These are phyloP conservation scores for Apodemus sylvaticus DNA, from an alignment of 2,113 vertebrate species.

Conservation along the genomic window DNA sequence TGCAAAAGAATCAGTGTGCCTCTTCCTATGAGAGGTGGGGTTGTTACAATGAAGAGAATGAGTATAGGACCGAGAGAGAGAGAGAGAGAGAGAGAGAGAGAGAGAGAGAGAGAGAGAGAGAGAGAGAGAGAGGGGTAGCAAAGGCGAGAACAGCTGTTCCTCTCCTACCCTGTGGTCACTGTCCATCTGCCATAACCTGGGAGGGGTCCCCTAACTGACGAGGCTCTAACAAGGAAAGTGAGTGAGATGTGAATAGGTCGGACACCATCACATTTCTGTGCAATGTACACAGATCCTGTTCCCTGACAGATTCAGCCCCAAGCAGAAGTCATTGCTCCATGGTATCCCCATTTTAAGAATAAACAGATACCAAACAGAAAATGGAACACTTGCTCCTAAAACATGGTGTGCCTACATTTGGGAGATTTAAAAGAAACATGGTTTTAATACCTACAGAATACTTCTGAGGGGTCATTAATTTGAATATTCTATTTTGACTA, in stretches of 20 bases:
- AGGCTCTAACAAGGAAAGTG: constrained; percentile 62
- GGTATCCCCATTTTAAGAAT: constrained; percentile 24
- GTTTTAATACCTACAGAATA: background rate
- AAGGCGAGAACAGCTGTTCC: constrained; percentile 70
- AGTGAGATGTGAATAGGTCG: constrained; percentile 65
- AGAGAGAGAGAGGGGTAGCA: constrained; percentile 4
- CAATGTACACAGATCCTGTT: constrained; percentile 29
- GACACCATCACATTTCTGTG: constrained; percentile 39
- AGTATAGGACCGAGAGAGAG: background rate
- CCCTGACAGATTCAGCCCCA: constrained; percentile 12
- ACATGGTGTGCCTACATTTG: background rate
- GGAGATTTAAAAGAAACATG: constrained; percentile 22
- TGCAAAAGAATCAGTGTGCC: background rate
- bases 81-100: constrained; percentile 14
- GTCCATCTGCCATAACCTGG: constrained; percentile 67
- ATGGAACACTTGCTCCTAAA: constrained; percentile 10
- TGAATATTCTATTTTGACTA: constrained; percentile 14
- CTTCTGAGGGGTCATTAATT: constrained; percentile 10
- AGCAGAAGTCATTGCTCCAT: background rate
- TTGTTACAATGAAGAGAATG: background rate
- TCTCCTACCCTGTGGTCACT: constrained; percentile 70
- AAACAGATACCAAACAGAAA: constrained; percentile 36
- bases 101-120: constrained; percentile 22
- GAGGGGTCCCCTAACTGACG: constrained; percentile 52
- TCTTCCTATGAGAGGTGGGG: background rate